Conservation (phyloP, 1,140 invertebrate species). For the Diorhabda elongata region DNA sequence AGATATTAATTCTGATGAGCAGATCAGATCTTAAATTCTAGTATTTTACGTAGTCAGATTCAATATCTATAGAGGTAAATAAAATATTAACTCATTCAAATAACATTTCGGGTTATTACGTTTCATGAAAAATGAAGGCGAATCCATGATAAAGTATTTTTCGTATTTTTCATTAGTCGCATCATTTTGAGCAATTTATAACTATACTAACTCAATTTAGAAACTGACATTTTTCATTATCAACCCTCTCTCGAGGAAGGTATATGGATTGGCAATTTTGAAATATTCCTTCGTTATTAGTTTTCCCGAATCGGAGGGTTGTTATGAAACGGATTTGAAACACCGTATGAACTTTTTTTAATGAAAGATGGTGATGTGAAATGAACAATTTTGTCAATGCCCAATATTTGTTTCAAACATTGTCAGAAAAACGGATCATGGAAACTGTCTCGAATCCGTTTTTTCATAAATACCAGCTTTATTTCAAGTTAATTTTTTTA, state of each 20-base stretch:
- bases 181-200: slow-evolving; percentile 3
- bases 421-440: too few species aligned
- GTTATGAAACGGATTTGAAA: background rate
- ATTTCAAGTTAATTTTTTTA: too few species aligned
- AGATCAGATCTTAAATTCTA: too few species aligned
- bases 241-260: background rate
- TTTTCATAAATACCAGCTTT: too few species aligned
- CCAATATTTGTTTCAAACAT: too few species aligned
- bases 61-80: background rate
- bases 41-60: too few species aligned
- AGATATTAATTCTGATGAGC: too few species aligned
- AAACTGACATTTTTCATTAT: slow-evolving; percentile 3
- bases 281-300: background rate
- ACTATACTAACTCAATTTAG: slow-evolving; percentile 2
- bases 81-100: background rate
- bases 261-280: slow-evolving; percentile 1
- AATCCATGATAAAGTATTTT: slow-evolving; percentile 1
- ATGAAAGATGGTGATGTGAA: too few species aligned
- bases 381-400: too few species aligned
- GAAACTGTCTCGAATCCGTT: too few species aligned
- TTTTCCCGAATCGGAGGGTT: background rate
- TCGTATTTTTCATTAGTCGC: slow-evolving; percentile 2
- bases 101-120: background rate
- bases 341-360: too few species aligned
- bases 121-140: background rate